phyloP scores from a whole-genome alignment of 2,888 invertebrate species.

The Hypsopygia costalis region DNA sequence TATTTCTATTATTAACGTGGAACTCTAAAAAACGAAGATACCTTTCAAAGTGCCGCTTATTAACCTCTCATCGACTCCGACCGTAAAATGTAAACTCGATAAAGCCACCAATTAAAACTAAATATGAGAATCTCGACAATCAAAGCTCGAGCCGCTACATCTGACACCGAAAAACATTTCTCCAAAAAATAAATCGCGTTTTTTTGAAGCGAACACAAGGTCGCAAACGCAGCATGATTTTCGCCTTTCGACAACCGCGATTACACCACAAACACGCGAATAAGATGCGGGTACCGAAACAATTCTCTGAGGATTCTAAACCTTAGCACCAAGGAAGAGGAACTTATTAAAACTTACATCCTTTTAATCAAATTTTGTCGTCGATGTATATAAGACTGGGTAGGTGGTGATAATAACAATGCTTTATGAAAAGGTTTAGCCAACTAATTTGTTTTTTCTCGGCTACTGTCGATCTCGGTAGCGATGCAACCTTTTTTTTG shows the following conservation, averaged over 20 bases:
- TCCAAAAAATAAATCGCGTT: slow-evolving; percentile 71
- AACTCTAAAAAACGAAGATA: slow-evolving; percentile 73
- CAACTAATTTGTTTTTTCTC: slow-evolving; percentile 80
- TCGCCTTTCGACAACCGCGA: slow-evolving; percentile 67
- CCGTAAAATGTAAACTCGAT: slow-evolving; percentile 81
- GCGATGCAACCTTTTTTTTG: slow-evolving; percentile 75
- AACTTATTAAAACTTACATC: slow-evolving; percentile 34
- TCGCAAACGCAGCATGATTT: slow-evolving; percentile 74
- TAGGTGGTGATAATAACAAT: slow-evolving; percentile 78
- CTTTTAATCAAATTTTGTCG: slow-evolving; percentile 40
- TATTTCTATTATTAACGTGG: slow-evolving; percentile 66
- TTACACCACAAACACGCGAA: slow-evolving; percentile 34
- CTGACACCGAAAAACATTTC: slow-evolving; percentile 74
- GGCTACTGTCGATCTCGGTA: slow-evolving; percentile 79
- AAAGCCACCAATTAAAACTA: slow-evolving; percentile 81
- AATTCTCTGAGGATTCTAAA: slow-evolving; percentile 34
- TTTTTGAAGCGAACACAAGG: slow-evolving; percentile 68
- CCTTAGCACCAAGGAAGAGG: slow-evolving; percentile 37
- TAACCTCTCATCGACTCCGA: slow-evolving; percentile 79
- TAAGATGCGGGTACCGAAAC: slow-evolving; percentile 24
- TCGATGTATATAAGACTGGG: slow-evolving; percentile 52
- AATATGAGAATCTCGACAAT: slow-evolving; percentile 79
- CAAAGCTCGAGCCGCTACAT: slow-evolving; percentile 78
- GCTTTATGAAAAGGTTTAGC: slow-evolving; percentile 79
- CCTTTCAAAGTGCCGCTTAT: slow-evolving; percentile 80